Percentiles rank a stretch among this genome's conserved stretches.
Conservation (phyloP, 1,140 invertebrate genomes). For the Conopomorpha cramerella region DNA sequence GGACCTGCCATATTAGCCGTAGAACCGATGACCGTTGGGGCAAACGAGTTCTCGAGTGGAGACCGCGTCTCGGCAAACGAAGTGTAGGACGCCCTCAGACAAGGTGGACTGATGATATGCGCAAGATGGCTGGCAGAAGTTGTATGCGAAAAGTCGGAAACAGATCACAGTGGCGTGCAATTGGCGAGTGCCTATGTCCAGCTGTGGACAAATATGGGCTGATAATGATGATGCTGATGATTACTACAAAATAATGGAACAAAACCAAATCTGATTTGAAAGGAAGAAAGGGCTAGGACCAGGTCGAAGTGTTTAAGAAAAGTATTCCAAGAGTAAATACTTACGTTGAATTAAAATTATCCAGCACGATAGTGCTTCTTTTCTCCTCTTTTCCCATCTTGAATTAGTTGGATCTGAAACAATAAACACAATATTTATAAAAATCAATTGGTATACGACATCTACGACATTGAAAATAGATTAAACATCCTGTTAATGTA, state of each 20-base stretch:
- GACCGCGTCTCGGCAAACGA: too few relatives aligned
- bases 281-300: neutral
- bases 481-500: too few relatives aligned
- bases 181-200: neutral
- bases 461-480: too few relatives aligned
- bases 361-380: neutral
- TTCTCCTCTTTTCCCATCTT: neutral
- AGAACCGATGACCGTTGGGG: too few relatives aligned
- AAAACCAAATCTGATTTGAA: too few relatives aligned
- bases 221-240: neutral
- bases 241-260: neutral
- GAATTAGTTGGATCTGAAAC: neutral
- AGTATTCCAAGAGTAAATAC: slow-evolving; percentile 2
- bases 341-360: slow-evolving; percentile 19
- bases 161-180: neutral
- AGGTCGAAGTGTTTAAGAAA: neutral
- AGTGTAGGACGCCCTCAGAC: too few relatives aligned
- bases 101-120: too few relatives aligned
- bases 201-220: neutral
- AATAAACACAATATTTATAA: neutral
- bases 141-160: too few relatives aligned
- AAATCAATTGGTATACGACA: neutral
- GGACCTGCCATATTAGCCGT: too few relatives aligned
- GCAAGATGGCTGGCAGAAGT: too few relatives aligned
- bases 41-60: too few relatives aligned